Base-by-base conservation (phyloP, 2,113 vertebrate species). In the Motacilla tschutschensis region DNA sequence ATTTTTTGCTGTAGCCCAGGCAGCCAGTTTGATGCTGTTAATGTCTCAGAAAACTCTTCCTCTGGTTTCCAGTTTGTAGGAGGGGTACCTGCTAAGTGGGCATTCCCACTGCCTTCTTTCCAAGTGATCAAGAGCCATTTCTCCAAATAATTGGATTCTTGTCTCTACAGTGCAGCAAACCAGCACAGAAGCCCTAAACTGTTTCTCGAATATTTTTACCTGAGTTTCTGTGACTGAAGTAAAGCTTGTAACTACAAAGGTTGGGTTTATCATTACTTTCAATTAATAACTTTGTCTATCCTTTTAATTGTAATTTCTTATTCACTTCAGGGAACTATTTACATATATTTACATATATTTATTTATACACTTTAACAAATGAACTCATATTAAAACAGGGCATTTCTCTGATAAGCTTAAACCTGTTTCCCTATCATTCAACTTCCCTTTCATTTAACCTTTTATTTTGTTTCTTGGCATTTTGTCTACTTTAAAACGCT, bases 301-400 rank as follows among this genome's bases (percentile, higher is more conserved):
- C 59, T 91, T 89, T 78, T 88, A 90, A 91, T 91, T 89, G 48
- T 86, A 81, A 59, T 65, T 94, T 93, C 58, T 88, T 83, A 88
- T 65, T 91, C 73, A 58, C 64, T 91, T 91, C 70, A 65, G 50
- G 58, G 60, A 91, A 74, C 57, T 86, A 93, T 78, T 83, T 91
- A 77, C 83, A 86, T 85, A 76, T 47, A 85, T 91, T 93, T 91
- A 79, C 67, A 74, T 85, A 54, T 85, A 54, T 53, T 84, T 89
- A 83, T 74, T 87, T 75, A 70, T 85, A 70, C 62, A 57, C 53
- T 89, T 94, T 70, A 93, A 77, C 60, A 87, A 82, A 84, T 64
- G n/a, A 64, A 79, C 70, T 89, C 54, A 66, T 57, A 83, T 77
- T 76, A 92, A 78, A 95, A 86, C 36, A 69, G 40, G 17, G 26